phyloP scores from a whole-genome alignment of 2,797 vertebrate species.

The Perdix hodgsoniae region DNA sequence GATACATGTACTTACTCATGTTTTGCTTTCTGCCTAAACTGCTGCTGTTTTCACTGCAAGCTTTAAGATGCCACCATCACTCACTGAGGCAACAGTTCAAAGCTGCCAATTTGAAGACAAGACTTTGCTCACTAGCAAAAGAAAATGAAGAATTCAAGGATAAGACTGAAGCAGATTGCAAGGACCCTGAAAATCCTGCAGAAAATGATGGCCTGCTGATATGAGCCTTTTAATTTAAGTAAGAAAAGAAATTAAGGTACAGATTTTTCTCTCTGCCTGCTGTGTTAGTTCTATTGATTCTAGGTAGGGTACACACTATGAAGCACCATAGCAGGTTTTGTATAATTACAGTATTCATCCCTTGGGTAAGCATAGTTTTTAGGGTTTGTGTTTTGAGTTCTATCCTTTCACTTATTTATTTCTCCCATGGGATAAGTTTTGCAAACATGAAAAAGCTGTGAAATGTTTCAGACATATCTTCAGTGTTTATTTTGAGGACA shows the following conservation, averaged over 20 bases:
- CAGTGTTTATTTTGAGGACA: not conserved
- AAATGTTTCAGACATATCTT: not conserved
- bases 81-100: conserved; percentile 6
- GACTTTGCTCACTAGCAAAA: conserved; percentile 2
- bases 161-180: conserved; percentile 16
- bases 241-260: conserved; percentile 40
- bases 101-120: conserved; percentile 43
- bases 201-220: not conserved
- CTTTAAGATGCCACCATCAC: not conserved
- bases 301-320: conserved; percentile 29
- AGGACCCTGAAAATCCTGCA: conserved; percentile 21
- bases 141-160: conserved; percentile 38
- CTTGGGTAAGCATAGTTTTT: not conserved
- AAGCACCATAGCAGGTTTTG: conserved; percentile 32
- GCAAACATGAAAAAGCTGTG: not conserved
- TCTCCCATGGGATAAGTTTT: conserved; percentile 6
- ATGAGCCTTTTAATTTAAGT: conserved; percentile 34
- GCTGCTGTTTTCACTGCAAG: not conserved
- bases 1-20: not conserved
- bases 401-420: not conserved
- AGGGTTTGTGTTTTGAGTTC: conserved; percentile 12
- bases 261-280: conserved; percentile 26
- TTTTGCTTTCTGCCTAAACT: conserved; percentile 5
- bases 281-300: conserved; percentile 46
- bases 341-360: conserved; percentile 47